phyloP scores from a whole-genome alignment of 2,888 invertebrate species.

The Nudaria mundana region DNA sequence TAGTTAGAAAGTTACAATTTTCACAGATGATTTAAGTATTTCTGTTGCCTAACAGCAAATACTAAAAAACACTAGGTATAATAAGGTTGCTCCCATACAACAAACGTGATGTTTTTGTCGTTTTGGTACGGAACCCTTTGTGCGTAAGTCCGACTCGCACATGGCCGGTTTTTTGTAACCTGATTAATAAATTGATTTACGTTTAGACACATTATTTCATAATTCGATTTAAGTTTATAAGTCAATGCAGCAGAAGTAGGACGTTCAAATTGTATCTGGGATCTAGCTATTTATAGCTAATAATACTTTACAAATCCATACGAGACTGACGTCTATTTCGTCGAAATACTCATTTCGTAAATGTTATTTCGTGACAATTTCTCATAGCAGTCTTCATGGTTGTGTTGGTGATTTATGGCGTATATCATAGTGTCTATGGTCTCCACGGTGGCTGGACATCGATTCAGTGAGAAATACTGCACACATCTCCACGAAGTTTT shows the following conservation, averaged over 20 bases:
- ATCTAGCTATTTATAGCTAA: conserved; percentile 23
- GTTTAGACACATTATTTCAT: too few relatives aligned
- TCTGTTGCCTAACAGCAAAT: too few relatives aligned
- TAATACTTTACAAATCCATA: conserved; percentile 43
- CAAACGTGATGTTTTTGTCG: too few relatives aligned
- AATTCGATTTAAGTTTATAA: background rate
- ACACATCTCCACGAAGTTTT: conserved; percentile 79
- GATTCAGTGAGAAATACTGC: conserved; percentile 75
- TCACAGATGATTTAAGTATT: too few relatives aligned
- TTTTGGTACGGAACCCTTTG: too few relatives aligned
- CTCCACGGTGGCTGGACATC: conserved; percentile 76
- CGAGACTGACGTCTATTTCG: conserved; percentile 43
- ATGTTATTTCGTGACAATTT: conserved; percentile 71
- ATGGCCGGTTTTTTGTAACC: too few relatives aligned
- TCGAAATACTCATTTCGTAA: conserved; percentile 73
- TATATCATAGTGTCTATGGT: conserved; percentile 75
- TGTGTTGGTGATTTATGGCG: conserved; percentile 74
- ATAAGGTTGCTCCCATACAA: too few relatives aligned
- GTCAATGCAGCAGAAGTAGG: conserved; percentile 17
- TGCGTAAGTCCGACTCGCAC: too few relatives aligned
- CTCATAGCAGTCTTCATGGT: conserved; percentile 74
- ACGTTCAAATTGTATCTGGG: conserved; percentile 19
- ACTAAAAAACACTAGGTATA: too few relatives aligned
- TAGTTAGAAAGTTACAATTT: too few relatives aligned
- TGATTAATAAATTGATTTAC: too few relatives aligned